Conservation (phyloP, 35 echinoderm and acorn worm genomes). For the Ophiothrix spiculata region DNA sequence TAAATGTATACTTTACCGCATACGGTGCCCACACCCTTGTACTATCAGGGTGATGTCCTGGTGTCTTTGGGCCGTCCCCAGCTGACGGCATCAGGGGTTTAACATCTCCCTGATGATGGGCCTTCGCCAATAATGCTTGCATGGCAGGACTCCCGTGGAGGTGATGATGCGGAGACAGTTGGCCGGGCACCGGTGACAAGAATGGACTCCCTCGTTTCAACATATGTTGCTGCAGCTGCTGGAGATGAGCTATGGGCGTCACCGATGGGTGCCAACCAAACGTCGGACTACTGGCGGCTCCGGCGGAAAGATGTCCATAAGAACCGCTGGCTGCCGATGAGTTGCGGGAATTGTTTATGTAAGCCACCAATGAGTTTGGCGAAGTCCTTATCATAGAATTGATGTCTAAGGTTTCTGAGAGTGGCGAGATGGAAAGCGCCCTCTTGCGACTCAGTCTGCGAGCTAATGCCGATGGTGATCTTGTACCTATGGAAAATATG, state of each 20-base stretch:
- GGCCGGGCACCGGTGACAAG: not conserved
- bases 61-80: not conserved
- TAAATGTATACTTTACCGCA: no score
- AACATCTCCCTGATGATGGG: slow-evolving; percentile 42
- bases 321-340: slow-evolving; percentile 94
- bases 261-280: slow-evolving; percentile 64
- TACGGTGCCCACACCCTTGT: not conserved
- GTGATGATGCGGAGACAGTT: slow-evolving; percentile 20
- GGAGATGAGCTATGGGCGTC: slow-evolving; percentile 88
- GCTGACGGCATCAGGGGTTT: slow-evolving; percentile 15
- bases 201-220: slow-evolving; percentile 60
- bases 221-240: slow-evolving; percentile 87
- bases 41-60: slow-evolving; percentile 14
- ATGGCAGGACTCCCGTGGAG: slow-evolving; percentile 60
- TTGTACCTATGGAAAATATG: not conserved
- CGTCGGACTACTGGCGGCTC: slow-evolving; percentile 66
- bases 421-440: slow-evolving; percentile 88
- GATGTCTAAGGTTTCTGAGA: slow-evolving; percentile 90
- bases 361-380: slow-evolving; percentile 98
- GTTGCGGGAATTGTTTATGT: slow-evolving; percentile 89
- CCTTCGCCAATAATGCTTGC: slow-evolving; percentile 69
- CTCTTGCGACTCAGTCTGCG: slow-evolving; percentile 77
- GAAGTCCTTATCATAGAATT: slow-evolving; percentile 95
- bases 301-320: slow-evolving; percentile 87
- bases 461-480: not conserved